Conservation (phyloP, 2,888 invertebrate genomes). For the Chymomyza procnemis region DNA sequence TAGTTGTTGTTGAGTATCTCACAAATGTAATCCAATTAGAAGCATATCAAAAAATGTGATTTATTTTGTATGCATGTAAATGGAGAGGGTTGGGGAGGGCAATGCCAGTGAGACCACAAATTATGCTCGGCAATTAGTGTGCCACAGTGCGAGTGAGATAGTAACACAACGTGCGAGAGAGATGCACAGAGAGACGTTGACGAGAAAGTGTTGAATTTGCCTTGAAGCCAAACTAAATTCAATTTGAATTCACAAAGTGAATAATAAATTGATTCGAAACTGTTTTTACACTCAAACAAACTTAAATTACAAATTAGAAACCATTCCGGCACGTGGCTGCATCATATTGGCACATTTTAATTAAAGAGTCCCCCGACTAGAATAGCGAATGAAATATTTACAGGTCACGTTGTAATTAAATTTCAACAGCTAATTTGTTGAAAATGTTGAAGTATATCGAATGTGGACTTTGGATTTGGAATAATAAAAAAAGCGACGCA, state of each 20-base stretch:
- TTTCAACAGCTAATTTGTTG: constrained; percentile 65
- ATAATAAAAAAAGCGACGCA: too few relatives aligned
- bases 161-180: background rate
- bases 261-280: constrained; percentile 42
- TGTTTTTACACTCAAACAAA: constrained; percentile 14
- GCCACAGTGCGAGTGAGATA: background rate
- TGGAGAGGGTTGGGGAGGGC: too few relatives aligned
- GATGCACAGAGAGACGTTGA: background rate
- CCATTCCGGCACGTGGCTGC: constrained; percentile 55
- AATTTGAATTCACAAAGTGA: constrained; percentile 21
- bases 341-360: constrained; percentile 58
- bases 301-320: constrained; percentile 15
- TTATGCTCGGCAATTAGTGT: background rate
- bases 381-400: constrained; percentile 30
- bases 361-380: constrained; percentile 40
- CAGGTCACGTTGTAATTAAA: constrained; percentile 66
- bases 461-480: background rate
- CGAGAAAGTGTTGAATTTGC: background rate
- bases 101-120: background rate
- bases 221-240: constrained; percentile 17
- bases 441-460: background rate
- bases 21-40: constrained; percentile 14
- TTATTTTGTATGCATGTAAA: background rate
- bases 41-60: background rate
- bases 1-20: background rate